A percentile compares a stretch with the other conserved stretches of the same genome.
These are phyloP conservation scores for Leistus spinibarbis DNA, from an alignment of 2,888 invertebrate species.

Conservation along the genomic window DNA sequence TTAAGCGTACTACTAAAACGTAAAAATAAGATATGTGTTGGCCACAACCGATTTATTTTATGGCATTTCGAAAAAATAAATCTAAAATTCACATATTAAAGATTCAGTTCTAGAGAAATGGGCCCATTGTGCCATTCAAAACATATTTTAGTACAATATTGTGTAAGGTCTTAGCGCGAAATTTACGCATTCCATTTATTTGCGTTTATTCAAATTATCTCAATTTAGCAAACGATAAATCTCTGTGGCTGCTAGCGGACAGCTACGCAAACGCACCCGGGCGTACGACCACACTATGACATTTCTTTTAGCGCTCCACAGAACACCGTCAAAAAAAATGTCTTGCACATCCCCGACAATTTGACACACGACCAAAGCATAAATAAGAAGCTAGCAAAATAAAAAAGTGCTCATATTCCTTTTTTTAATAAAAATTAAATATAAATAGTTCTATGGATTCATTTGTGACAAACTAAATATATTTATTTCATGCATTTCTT, in stretches of 20 bases:
- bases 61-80: no score
- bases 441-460: neutral
- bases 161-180: neutral
- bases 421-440: neutral
- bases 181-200: slow-evolving; percentile 20
- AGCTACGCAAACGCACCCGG: neutral
- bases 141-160: no score
- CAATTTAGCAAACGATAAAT: slow-evolving; percentile 29
- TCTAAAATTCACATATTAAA: no score
- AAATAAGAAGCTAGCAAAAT: neutral
- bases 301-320: neutral
- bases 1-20: no score
- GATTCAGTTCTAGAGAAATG: no score
- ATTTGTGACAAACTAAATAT: no score
- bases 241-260: neutral
- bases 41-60: no score
- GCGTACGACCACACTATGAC: neutral
- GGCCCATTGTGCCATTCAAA: no score
- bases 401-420: neutral
- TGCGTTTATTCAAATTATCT: slow-evolving; percentile 30
- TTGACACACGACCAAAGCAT: neutral
- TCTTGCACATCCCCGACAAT: neutral
- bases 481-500: no score
- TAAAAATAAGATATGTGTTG: no score
- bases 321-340: neutral